Evolutionary conservation across 2,888 invertebrate species (phyloP).

Genomic region (Monoplex corrugatus): DNA sequence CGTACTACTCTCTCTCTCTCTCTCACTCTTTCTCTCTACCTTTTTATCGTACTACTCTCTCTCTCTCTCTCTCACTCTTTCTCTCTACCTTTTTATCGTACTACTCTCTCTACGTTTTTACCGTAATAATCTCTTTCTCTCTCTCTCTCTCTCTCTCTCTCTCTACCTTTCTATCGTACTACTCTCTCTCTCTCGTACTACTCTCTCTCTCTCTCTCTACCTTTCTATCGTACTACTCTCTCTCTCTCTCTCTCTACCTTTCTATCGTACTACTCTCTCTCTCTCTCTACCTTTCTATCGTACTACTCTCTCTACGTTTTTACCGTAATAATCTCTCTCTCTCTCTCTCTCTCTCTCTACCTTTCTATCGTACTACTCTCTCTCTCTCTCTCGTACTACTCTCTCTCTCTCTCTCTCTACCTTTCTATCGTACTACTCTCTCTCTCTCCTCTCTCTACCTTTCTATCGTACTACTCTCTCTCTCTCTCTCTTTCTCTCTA

Average conservation of each 20-base stretch:
- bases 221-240: neutral
- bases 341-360: neutral
- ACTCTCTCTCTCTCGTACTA: neutral
- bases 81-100: too few relatives aligned
- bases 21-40: neutral
- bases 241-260: slow-evolving; percentile 22
- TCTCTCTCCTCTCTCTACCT: neutral
- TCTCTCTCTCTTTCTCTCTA: too few relatives aligned
- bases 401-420: too few relatives aligned
- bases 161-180: neutral
- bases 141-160: neutral
- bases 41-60: too few relatives aligned
- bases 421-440: neutral
- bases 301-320: too few relatives aligned
- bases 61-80: too few relatives aligned
- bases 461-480: too few relatives aligned
- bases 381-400: neutral
- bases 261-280: neutral
- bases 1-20: neutral
- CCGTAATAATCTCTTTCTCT: too few relatives aligned
- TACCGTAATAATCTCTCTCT: neutral
- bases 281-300: too few relatives aligned
- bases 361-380: neutral
- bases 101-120: too few relatives aligned
- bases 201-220: neutral